phyloP scores from a whole-genome alignment of 2,797 vertebrate genomes.

The Meriones psammophilus region DNA sequence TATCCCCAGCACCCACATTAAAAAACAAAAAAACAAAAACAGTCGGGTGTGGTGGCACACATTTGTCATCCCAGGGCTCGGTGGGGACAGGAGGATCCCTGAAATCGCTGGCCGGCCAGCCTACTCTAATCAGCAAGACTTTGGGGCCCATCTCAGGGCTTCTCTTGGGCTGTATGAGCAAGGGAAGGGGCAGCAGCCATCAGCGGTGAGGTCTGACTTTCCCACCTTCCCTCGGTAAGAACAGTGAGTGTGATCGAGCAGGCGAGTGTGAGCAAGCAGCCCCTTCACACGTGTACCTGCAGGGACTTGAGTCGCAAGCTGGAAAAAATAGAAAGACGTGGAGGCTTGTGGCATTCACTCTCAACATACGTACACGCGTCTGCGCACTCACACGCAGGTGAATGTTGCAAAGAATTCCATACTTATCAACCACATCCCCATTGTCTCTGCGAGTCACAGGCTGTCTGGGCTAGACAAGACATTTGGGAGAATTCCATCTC shows the following conservation, averaged over 20 bases:
- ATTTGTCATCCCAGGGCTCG: neutral
- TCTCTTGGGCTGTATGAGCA: neutral
- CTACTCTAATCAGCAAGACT: neutral
- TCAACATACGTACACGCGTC: accelerated
- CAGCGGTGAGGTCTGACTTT: neutral
- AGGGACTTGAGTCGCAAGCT: neutral
- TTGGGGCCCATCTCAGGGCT: accelerated
- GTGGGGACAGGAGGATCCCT: neutral
- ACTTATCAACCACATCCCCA: neutral
- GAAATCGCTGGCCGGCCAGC: neutral
- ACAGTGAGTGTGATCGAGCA: neutral
- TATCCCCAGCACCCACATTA: neutral
- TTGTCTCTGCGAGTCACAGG: neutral
- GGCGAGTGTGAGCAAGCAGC: neutral
- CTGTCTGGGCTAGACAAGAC: neutral
- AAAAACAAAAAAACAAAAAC: neutral
- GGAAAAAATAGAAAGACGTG: neutral
- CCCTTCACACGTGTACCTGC: neutral
- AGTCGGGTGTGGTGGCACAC: neutral
- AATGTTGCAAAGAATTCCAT: neutral
- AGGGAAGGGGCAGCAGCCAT: neutral
- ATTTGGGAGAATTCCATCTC: neutral
- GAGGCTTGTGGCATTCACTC: neutral
- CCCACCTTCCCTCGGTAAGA: too few species aligned
- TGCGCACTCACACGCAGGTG: too few species aligned